Evolutionary conservation across 1,140 invertebrate species (phyloP).

Genomic region (Diorhabda carinulata): DNA sequence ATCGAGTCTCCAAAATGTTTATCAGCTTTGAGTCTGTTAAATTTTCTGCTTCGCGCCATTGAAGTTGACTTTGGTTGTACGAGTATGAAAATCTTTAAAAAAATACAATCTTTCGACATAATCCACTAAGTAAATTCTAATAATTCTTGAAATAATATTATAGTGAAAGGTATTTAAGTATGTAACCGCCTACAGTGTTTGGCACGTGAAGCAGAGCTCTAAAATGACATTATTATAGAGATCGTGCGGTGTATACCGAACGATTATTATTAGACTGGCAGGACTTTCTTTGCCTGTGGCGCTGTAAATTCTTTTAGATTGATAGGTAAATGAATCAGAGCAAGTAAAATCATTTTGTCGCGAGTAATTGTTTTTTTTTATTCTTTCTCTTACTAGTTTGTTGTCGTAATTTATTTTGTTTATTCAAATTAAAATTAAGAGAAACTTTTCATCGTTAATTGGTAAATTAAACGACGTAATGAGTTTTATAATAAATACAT

Average conservation of each 20-base stretch:
- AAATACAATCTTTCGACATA: no score
- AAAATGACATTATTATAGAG: conserved; percentile 37
- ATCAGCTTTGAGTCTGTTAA: no score
- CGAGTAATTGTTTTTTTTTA: conserved; percentile 6
- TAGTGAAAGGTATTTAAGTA: conserved; percentile 32
- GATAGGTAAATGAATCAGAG: conserved; percentile 20
- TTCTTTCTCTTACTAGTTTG: neutral
- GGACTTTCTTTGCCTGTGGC: conserved; percentile 35
- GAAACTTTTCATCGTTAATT: no score
- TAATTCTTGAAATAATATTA: conserved; percentile 16
- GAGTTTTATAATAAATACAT: no score
- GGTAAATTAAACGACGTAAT: no score
- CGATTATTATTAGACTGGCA: conserved; percentile 35
- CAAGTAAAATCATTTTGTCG: conserved; percentile 22
- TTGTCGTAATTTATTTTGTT: neutral
- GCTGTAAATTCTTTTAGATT: conserved; percentile 11
- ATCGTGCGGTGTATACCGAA: conserved; percentile 33
- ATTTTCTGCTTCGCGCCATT: no score
- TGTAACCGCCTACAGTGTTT: conserved; percentile 28
- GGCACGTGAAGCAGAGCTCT: conserved; percentile 34
- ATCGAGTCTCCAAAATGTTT: no score
- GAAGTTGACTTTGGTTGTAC: no score
- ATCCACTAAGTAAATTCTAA: neutral
- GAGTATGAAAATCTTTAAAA: no score
- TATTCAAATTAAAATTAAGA: no score